A percentile compares a stretch with the other conserved stretches of the same genome.
Evolutionary conservation across 2,113 vertebrate genomes (phyloP).

Genomic region (Hemiscyllium ocellatum): DNA sequence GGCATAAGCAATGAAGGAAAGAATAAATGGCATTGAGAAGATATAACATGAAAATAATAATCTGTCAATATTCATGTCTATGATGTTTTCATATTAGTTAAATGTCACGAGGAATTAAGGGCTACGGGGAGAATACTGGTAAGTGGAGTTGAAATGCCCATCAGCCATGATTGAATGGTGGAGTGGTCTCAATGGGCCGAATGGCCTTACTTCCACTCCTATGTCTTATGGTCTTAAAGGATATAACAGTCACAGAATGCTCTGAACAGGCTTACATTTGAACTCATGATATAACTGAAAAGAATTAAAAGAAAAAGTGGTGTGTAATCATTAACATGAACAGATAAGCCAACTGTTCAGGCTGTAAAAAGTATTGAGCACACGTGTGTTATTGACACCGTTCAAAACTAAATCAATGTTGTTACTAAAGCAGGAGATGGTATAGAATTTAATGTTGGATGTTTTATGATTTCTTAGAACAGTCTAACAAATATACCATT

Average conservation of each 20-base stretch:
- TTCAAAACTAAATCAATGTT: neutral
- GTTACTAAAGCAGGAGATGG: neutral
- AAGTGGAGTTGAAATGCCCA: no score
- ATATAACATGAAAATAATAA: neutral
- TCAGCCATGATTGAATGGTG: no score
- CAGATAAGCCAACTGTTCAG: neutral
- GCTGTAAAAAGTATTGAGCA: neutral
- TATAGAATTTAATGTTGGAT: neutral
- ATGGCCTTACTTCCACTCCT: no score
- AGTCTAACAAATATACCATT: neutral
- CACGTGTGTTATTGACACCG: neutral
- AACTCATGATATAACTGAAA: neutral
- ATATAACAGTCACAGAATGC: neutral
- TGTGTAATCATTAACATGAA: neutral
- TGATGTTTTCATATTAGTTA: neutral
- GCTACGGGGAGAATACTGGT: no score
- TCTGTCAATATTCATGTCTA: neutral
- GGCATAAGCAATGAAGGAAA: neutral
- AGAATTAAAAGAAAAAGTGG: neutral
- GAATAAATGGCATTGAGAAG: neutral
- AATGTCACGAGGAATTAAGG: no score
- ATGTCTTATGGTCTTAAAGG: no score
- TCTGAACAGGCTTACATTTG: neutral
- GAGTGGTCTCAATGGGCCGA: no score
- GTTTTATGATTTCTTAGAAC: neutral